phyloP scores from a whole-genome alignment of 37 sponge, comb jelly and placozoan species.

The Aphrocallistes beatrix region DNA sequence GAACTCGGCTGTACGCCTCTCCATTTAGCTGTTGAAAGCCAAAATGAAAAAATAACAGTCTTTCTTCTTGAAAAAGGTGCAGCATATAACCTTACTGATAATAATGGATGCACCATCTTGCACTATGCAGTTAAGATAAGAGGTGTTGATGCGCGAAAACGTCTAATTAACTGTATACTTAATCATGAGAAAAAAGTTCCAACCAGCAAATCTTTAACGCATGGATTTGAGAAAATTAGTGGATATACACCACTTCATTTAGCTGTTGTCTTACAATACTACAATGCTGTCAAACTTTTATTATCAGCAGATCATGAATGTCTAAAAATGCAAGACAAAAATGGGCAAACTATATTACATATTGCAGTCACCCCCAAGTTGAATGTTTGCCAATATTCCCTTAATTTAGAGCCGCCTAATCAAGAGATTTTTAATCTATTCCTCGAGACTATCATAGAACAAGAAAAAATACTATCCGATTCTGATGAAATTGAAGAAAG shows the following conservation, averaged over 20 bases:
- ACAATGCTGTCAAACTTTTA: neutral
- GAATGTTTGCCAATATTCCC: neutral
- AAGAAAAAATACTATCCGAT: neutral
- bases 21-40: neutral
- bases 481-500: neutral
- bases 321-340: neutral
- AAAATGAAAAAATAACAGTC: neutral
- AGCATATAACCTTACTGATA: neutral
- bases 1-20: neutral
- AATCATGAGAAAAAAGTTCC: neutral
- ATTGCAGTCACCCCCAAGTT: neutral
- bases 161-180: neutral
- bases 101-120: neutral
- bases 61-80: neutral
- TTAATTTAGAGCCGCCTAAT: neutral
- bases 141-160: neutral
- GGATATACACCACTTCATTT: neutral
- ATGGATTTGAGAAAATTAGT: neutral
- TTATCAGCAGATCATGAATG: neutral
- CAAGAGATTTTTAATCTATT: no score
- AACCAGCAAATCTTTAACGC: neutral
- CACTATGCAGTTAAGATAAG: neutral
- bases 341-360: neutral
- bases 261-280: neutral
- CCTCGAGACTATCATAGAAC: neutral